phyloP scores from a whole-genome alignment of 2,888 invertebrate species.

The Netelia inedita region DNA sequence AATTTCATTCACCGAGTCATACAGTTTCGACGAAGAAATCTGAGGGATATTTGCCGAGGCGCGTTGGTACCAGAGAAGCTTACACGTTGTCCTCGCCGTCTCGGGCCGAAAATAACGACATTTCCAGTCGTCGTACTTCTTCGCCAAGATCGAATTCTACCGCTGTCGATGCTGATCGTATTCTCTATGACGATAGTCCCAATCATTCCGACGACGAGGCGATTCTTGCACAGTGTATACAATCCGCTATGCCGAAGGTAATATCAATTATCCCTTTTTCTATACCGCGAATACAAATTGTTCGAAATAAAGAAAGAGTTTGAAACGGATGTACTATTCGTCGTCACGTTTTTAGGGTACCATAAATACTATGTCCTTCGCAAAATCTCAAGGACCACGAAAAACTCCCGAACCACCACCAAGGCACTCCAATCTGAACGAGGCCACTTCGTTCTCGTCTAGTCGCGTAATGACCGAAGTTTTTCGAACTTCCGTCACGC shows the following conservation, averaged over 20 bases:
- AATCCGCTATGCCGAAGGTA: slow-evolving; percentile 88
- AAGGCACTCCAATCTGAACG: slow-evolving; percentile 33
- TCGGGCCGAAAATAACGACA: slow-evolving; percentile 32
- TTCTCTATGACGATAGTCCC: slow-evolving; percentile 88
- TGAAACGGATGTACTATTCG: not conserved
- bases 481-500: slow-evolving; percentile 63
- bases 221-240: slow-evolving; percentile 89
- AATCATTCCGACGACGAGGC: slow-evolving; percentile 89
- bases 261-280: not conserved
- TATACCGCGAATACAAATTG: not conserved
- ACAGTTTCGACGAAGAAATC: slow-evolving; percentile 5
- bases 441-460: slow-evolving; percentile 37
- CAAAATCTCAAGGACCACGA: slow-evolving; percentile 61
- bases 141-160: slow-evolving; percentile 26
- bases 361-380: slow-evolving; percentile 43
- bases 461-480: slow-evolving; percentile 51
- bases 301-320: not conserved
- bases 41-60: slow-evolving; percentile 2
- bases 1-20: slow-evolving; percentile 48
- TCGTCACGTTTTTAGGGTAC: slow-evolving; percentile 40
- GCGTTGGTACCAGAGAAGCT: slow-evolving; percentile 28
- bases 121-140: slow-evolving; percentile 38
- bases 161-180: slow-evolving; percentile 39
- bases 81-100: slow-evolving; percentile 32
- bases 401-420: slow-evolving; percentile 45